Evolutionary conservation across 2,888 invertebrate genomes (phyloP).

Genomic region (Salticus scenicus): DNA sequence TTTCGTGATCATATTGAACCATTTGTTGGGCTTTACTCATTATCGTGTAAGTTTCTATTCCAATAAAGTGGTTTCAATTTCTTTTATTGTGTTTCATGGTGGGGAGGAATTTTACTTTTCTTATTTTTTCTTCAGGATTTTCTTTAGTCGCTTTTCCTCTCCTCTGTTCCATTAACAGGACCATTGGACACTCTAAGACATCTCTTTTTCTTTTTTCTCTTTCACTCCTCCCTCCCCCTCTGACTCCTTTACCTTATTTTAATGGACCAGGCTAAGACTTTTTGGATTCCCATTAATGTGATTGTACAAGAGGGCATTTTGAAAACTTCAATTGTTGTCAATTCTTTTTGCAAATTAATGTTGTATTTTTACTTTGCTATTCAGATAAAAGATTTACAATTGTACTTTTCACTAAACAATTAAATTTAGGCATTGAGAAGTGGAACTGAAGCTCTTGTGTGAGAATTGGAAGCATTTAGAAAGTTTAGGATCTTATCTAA

Average conservation of each 20-base stretch:
- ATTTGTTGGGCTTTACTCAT: conserved; percentile 68
- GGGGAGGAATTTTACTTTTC: not conserved
- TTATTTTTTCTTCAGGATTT: not conserved
- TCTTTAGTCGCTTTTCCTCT: conserved; percentile 25
- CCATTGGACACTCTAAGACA: conserved; percentile 18
- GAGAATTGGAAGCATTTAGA: not conserved
- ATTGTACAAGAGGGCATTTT: conserved; percentile 35
- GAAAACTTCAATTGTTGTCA: conserved; percentile 48
- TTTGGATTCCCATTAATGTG: conserved; percentile 54
- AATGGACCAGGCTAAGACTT: conserved; percentile 49
- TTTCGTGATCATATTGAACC: conserved; percentile 59
- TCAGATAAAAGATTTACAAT: not conserved
- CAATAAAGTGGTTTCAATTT: conserved; percentile 70
- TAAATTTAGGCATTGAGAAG: not conserved
- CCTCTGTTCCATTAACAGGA: conserved; percentile 56
- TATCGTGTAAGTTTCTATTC: conserved; percentile 65
- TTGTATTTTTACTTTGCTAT: conserved; percentile 8
- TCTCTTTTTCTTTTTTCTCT: not conserved
- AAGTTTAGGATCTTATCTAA: not conserved
- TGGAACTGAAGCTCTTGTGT: not conserved
- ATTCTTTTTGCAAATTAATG: conserved; percentile 37
- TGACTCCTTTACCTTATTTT: conserved; percentile 31
- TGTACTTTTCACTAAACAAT: conserved; percentile 31
- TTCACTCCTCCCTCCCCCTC: conserved; percentile 2
- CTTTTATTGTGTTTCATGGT: conserved; percentile 61